A percentile compares a stretch with the other conserved stretches of the same genome.
These are phyloP conservation scores for Chrysolina americana DNA, from an alignment of 2,888 invertebrate genomes.

Conservation along the genomic window DNA sequence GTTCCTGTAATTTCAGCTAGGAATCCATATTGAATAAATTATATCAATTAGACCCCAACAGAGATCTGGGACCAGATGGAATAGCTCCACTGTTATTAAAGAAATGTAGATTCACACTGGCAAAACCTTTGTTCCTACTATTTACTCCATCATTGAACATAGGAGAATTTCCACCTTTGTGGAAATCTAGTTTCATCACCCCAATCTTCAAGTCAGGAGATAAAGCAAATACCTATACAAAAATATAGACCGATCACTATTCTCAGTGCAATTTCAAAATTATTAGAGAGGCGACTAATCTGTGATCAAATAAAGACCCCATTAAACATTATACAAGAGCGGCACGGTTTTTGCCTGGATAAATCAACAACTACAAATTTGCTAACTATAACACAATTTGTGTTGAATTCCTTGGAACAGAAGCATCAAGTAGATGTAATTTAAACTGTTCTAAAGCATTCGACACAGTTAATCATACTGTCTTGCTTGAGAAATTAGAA, in stretches of 20 bases:
- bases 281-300: constrained; percentile 15
- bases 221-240: neutral
- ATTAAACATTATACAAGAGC: constrained; percentile 13
- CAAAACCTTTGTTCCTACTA: constrained; percentile 11
- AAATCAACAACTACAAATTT: constrained; percentile 11
- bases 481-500: neutral
- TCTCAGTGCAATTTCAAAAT: constrained; percentile 14
- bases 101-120: no score
- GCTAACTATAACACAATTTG: neutral
- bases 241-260: constrained; percentile 14
- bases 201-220: neutral
- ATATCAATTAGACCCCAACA: no score
- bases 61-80: no score
- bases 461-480: no score
- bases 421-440: constrained; percentile 17
- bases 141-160: constrained; percentile 2
- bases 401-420: constrained; percentile 21
- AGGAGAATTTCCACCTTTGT: neutral
- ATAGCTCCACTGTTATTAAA: no score
- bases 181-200: no score
- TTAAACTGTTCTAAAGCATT: neutral
- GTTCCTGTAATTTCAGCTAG: no score
- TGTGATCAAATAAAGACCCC: constrained; percentile 17
- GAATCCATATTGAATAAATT: no score
- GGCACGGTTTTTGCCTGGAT: neutral